Evolutionary conservation across 1,140 invertebrate genomes (phyloP).

Genomic region (Agraylea sexmaculata): DNA sequence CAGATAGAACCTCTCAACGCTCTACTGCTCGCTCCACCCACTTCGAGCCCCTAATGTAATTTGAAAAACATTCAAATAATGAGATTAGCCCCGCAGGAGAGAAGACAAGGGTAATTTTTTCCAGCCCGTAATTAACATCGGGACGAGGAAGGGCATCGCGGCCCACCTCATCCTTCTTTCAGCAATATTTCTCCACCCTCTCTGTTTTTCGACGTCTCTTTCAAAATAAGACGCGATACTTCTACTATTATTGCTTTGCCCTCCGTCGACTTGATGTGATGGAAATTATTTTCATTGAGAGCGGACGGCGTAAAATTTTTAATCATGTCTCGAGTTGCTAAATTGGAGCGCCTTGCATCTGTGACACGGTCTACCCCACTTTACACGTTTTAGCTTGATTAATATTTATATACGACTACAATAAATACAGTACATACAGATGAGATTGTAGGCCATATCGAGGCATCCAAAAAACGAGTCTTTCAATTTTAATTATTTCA

Average conservation of each 20-base stretch:
- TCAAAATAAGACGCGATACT: not conserved
- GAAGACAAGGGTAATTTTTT: slow-evolving; percentile 18
- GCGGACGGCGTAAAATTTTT: not conserved
- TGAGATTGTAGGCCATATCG: not conserved
- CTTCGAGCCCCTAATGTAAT: slow-evolving; percentile 16
- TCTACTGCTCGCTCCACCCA: too few relatives aligned
- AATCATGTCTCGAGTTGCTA: too few relatives aligned
- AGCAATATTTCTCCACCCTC: not conserved
- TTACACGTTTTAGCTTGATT: too few relatives aligned
- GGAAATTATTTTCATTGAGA: not conserved
- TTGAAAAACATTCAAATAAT: slow-evolving; percentile 22
- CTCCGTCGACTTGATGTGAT: not conserved
- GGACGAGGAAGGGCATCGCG: slow-evolving; percentile 10
- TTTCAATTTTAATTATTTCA: not conserved
- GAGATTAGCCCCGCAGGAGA: slow-evolving; percentile 17
- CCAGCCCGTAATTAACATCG: slow-evolving; percentile 19
- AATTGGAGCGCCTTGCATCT: too few relatives aligned
- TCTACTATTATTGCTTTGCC: not conserved
- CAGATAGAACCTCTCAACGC: too few relatives aligned
- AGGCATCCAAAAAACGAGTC: not conserved
- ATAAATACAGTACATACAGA: not conserved
- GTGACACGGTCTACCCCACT: too few relatives aligned
- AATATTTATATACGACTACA: too few relatives aligned
- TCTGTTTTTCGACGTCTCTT: not conserved
- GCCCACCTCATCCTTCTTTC: not conserved